Percentiles rank a stretch among this genome's conserved stretches.
phyloP scores from a whole-genome alignment of 2,797 vertebrate genomes.

The Sebastiscus tertius region DNA sequence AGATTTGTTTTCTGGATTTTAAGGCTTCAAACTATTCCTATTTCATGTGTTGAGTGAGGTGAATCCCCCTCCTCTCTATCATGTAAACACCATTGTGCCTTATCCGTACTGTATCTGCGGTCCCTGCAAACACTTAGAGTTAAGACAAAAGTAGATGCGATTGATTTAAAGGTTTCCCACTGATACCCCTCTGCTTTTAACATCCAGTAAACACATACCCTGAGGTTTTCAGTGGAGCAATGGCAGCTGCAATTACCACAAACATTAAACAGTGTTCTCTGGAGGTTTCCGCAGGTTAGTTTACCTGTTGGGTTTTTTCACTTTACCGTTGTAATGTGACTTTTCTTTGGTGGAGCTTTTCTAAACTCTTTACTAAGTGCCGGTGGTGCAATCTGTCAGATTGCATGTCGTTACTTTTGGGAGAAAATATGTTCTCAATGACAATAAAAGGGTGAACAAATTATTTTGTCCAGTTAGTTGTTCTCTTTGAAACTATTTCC shows the following conservation, averaged over 20 bases:
- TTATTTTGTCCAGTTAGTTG: neutral
- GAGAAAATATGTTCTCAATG: constrained; percentile 14
- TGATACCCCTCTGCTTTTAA: neutral
- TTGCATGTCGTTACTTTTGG: constrained; percentile 21
- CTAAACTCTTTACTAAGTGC: neutral
- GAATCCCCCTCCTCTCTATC: neutral
- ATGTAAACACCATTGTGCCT: constrained; percentile 34
- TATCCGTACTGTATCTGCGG: neutral
- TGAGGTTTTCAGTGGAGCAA: neutral
- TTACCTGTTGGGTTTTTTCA: neutral
- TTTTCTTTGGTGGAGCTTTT: neutral
- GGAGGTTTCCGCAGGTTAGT: constrained; percentile 22
- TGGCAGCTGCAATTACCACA: constrained; percentile 46
- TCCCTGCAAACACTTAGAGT: neutral
- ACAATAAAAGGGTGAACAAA: constrained; percentile 55
- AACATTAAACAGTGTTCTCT: constrained; percentile 44
- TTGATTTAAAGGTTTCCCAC: neutral
- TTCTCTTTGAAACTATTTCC: neutral
- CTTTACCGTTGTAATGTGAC: neutral
- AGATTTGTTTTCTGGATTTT: neutral
- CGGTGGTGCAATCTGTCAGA: neutral
- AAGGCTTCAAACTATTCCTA: constrained; percentile 1
- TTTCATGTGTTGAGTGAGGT: neutral
- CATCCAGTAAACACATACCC: neutral
- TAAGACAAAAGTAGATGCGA: neutral